Conservation (phyloP, 2,888 invertebrate genomes). For the Scotopteryx bipunctaria region DNA sequence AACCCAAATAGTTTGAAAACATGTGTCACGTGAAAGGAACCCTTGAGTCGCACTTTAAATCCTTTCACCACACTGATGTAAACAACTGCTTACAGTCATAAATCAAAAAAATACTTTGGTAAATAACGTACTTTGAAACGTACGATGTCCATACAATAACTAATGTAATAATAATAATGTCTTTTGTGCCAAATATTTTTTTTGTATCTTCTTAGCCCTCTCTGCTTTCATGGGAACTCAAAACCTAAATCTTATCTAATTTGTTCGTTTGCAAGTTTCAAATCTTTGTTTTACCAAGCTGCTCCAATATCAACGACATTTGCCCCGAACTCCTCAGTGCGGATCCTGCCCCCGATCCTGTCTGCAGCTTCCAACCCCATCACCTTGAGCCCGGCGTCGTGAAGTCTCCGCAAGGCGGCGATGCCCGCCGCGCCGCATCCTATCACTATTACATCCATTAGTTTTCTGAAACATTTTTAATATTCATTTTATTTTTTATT, state of each 20-base stretch:
- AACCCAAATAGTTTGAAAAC: too few species aligned
- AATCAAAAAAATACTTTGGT: constrained; percentile 28
- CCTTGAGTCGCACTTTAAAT: too few species aligned
- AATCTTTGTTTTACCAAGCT: constrained; percentile 86
- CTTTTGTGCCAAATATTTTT: too few species aligned
- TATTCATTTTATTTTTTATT: not conserved
- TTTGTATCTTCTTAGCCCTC: too few species aligned
- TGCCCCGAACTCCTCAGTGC: constrained; percentile 78
- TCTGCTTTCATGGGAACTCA: not conserved
- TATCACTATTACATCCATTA: constrained; percentile 81
- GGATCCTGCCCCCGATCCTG: constrained; percentile 86
- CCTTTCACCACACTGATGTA: too few species aligned
- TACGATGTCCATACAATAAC: too few species aligned
- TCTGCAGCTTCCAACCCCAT: constrained; percentile 85
- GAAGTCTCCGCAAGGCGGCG: constrained; percentile 73
- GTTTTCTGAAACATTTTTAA: constrained; percentile 48
- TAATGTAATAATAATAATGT: too few species aligned
- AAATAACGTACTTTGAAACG: too few species aligned
- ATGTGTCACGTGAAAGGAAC: too few species aligned
- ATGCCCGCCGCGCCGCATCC: constrained; percentile 84
- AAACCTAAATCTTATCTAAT: not conserved
- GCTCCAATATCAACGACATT: constrained; percentile 88
- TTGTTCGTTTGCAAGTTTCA: not conserved
- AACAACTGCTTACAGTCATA: too few species aligned
- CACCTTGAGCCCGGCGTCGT: constrained; percentile 72